A percentile compares a stretch with the other conserved stretches of the same genome.
phyloP scores from a whole-genome alignment of 2,888 invertebrate species.

The Eretmocerus hayati region DNA sequence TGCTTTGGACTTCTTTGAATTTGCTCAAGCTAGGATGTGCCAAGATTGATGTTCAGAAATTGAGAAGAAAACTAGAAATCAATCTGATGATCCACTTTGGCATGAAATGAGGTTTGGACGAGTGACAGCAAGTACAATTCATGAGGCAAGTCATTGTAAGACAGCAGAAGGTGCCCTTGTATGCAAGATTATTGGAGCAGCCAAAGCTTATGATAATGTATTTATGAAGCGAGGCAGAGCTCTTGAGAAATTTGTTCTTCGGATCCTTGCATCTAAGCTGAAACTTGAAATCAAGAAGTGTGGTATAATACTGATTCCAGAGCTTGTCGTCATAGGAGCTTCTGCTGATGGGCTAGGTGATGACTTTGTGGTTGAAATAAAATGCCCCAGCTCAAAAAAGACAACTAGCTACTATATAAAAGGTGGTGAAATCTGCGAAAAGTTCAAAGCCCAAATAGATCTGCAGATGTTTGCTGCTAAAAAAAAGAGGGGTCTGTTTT shows the following conservation, averaged over 20 bases:
- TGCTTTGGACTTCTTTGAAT: background rate
- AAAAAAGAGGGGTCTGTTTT: too few relatives aligned
- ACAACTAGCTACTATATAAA: background rate
- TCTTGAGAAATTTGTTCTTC: background rate
- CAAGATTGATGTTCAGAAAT: background rate
- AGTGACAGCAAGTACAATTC: conserved; percentile 4
- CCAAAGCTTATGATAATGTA: conserved; percentile 4
- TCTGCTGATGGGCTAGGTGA: too few relatives aligned
- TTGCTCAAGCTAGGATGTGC: background rate
- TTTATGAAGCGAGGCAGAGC: conserved; percentile 4
- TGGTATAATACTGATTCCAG: background rate
- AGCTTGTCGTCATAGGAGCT: too few relatives aligned
- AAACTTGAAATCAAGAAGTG: background rate
- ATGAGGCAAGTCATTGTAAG: conserved; percentile 5
- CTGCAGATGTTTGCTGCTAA: conserved; percentile 27
- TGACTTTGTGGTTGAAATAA: too few relatives aligned
- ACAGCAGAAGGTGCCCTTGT: conserved; percentile 3
- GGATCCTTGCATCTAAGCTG: background rate
- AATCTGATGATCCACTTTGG: conserved; percentile 3
- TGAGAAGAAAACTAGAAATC: conserved; percentile 3
- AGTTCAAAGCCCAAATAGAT: conserved; percentile 27
- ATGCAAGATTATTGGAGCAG: conserved; percentile 3
- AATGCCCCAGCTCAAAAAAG: background rate
- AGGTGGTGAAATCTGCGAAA: background rate
- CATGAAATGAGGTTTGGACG: conserved; percentile 8